Evolutionary conservation across 2,113 vertebrate species (phyloP).

Genomic region (Mobula hypostoma): DNA sequence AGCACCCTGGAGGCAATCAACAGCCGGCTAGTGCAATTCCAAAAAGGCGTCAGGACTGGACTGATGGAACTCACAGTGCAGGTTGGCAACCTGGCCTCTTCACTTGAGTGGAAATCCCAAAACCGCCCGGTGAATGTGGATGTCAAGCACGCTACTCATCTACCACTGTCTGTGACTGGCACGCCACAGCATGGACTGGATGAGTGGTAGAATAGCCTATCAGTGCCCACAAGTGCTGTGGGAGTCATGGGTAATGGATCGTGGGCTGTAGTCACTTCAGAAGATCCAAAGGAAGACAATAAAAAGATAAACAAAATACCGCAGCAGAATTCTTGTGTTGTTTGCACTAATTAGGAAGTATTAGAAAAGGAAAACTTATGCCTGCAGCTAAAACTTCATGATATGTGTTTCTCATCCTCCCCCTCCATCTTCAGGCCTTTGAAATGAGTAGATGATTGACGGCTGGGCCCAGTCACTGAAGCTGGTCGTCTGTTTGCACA

Average conservation of each 20-base stretch:
- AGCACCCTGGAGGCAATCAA: background rate
- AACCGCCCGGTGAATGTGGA: background rate
- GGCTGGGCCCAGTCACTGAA: background rate
- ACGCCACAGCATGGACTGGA: no score
- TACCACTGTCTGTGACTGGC: background rate
- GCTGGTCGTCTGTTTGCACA: background rate
- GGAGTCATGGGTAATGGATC: background rate
- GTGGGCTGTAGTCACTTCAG: background rate
- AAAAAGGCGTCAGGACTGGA: background rate
- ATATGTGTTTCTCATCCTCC: background rate
- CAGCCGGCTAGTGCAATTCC: background rate
- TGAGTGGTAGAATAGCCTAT: background rate
- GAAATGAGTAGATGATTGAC: background rate
- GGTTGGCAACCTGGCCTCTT: conserved; percentile 10
- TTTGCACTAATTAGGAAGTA: background rate
- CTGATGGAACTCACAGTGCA: conserved; percentile 16
- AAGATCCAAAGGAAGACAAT: background rate
- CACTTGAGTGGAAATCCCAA: background rate
- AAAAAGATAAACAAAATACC: background rate
- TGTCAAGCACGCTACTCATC: no score
- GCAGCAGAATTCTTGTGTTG: background rate
- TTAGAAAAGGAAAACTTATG: background rate
- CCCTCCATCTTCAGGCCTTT: background rate
- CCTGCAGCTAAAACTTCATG: no score
- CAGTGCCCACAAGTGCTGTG: no score